Conservation (phyloP, 2,888 invertebrate species). For the Adineta ricciae region DNA sequence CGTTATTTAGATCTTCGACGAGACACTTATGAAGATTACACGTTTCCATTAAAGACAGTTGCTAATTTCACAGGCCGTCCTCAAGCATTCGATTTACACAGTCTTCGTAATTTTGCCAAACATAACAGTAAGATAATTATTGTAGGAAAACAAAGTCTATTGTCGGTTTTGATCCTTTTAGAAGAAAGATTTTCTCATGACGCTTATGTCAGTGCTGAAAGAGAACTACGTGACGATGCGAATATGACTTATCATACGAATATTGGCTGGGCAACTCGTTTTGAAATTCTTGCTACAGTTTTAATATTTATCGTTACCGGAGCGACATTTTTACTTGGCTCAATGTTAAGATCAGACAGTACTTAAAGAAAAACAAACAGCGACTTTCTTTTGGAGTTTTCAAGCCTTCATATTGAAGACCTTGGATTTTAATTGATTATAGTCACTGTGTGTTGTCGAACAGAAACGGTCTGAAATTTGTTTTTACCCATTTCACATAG, state of each 20-base stretch:
- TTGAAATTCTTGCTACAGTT: background rate
- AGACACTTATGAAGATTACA: background rate
- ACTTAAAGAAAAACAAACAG: background rate
- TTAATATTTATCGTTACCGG: background rate
- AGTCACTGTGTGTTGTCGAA: background rate
- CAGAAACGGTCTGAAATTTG: background rate
- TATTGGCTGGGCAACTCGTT: background rate
- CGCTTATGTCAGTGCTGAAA: background rate
- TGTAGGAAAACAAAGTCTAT: no score
- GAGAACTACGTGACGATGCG: background rate
- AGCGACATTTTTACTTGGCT: background rate
- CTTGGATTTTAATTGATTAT: background rate
- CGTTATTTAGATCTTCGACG: background rate
- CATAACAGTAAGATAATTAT: background rate
- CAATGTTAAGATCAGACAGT: background rate
- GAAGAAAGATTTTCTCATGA: background rate
- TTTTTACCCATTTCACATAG: background rate
- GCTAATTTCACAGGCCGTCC: background rate
- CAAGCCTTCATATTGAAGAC: background rate
- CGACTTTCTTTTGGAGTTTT: background rate
- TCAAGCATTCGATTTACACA: background rate
- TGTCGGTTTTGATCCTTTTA: no score
- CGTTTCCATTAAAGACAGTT: background rate
- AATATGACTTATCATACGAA: background rate
- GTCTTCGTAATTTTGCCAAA: slow-evolving; percentile 1